These are phyloP conservation scores for Volucella zonaria DNA, from an alignment of 2,888 invertebrate genomes.

Conservation along the genomic window DNA sequence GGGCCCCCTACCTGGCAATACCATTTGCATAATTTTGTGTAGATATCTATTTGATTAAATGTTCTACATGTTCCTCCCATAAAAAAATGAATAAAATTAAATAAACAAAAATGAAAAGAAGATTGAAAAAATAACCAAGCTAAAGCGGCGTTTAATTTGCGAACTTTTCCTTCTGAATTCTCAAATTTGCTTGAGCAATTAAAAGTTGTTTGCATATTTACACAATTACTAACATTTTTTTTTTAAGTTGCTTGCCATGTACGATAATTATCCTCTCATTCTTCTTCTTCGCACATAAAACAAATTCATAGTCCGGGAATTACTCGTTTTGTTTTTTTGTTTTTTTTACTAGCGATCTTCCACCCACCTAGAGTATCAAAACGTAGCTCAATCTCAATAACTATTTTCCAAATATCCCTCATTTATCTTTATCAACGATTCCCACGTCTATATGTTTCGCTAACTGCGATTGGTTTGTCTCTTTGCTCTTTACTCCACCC, in stretches of 20 bases:
- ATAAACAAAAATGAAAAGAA: slow-evolving; percentile 16
- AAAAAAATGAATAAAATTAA: neutral
- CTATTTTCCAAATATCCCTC: slow-evolving; percentile 15
- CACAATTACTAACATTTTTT: slow-evolving; percentile 53
- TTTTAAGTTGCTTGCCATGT: neutral
- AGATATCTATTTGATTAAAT: slow-evolving; percentile 47
- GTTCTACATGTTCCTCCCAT: slow-evolving; percentile 27
- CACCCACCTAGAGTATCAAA: too few relatives aligned
- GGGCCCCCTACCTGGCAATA: slow-evolving; percentile 38
- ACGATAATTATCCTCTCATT: slow-evolving; percentile 8
- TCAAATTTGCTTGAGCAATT: slow-evolving; percentile 53
- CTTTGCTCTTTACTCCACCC: slow-evolving; percentile 73
- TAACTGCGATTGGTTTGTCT: slow-evolving; percentile 73
- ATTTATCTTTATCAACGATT: slow-evolving; percentile 55
- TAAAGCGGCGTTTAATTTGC: slow-evolving; percentile 35
- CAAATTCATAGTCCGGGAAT: neutral
- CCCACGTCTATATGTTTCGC: slow-evolving; percentile 59
- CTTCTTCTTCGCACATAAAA: neutral
- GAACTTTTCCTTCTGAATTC: slow-evolving; percentile 24
- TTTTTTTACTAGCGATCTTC: slow-evolving; percentile 7
- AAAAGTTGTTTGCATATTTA: slow-evolving; percentile 48
- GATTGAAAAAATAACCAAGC: neutral
- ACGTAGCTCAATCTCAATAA: neutral
- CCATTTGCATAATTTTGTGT: slow-evolving; percentile 44
- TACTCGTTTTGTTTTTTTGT: neutral